These are phyloP conservation scores for Todiramphus chloris DNA, from an alignment of 2,113 vertebrate genomes.

Conservation along the genomic window DNA sequence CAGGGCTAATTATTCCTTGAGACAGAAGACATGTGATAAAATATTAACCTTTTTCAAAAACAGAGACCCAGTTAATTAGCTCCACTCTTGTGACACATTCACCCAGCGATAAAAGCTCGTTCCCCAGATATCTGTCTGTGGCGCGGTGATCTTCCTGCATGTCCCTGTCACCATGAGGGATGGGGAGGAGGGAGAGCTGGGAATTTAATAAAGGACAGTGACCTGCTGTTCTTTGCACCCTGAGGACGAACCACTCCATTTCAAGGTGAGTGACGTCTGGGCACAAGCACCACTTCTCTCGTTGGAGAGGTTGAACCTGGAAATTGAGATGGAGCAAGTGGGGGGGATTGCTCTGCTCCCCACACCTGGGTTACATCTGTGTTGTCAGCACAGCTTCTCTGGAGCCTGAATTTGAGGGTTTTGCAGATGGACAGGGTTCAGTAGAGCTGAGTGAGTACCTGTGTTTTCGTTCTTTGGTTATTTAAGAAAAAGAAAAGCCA, in stretches of 20 bases:
- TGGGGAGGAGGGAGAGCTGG: not conserved
- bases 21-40: constrained; percentile 58
- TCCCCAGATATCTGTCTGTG: constrained; percentile 20
- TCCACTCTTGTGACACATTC: constrained; percentile 8
- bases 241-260: not conserved
- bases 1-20: constrained; percentile 57
- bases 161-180: not conserved
- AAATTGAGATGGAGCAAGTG: not conserved
- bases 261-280: rapidly evolving
- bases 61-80: constrained; percentile 54
- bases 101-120: constrained; percentile 2
- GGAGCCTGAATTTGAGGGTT: not conserved
- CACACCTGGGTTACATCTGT: not conserved
- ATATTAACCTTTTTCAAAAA: constrained; percentile 64
- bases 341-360: not conserved
- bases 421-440: rapidly evolving
- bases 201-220: constrained; percentile 13
- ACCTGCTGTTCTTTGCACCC: not conserved
- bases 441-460: not conserved
- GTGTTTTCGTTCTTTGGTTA: not conserved
- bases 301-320: not conserved
- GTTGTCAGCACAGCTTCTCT: not conserved
- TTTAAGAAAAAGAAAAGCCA: not conserved
- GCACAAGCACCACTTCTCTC: rapidly evolving
- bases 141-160: not conserved